Percentiles rank a stretch among this genome's conserved stretches.
phyloP scores from a whole-genome alignment of 1,140 invertebrate species.

The Drosophila teissieri region DNA sequence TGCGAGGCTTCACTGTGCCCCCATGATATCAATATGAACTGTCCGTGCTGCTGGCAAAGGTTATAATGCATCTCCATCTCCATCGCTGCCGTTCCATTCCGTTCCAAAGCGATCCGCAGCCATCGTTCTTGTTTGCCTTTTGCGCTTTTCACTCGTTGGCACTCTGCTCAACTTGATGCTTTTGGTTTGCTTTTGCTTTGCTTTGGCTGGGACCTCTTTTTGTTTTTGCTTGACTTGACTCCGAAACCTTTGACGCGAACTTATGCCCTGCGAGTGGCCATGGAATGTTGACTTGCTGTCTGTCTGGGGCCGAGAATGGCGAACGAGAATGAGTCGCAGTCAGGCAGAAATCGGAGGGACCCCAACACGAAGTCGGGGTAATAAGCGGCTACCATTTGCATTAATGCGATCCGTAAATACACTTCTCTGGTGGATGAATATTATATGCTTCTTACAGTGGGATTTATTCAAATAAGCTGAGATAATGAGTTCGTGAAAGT shows the following conservation, averaged over 20 bases:
- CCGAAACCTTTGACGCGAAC: slow-evolving; percentile 81
- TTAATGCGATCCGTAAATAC: slow-evolving; percentile 10
- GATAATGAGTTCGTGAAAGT: neutral
- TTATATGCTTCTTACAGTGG: neutral
- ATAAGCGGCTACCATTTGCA: slow-evolving; percentile 11
- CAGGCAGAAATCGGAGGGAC: slow-evolving; percentile 41
- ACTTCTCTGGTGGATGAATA: neutral
- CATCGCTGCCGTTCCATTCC: slow-evolving; percentile 16
- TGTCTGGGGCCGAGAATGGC: slow-evolving; percentile 63
- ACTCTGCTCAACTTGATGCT: slow-evolving; percentile 44
- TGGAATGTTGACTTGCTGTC: slow-evolving; percentile 77
- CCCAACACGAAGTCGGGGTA: slow-evolving; percentile 5
- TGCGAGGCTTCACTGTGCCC: slow-evolving; percentile 13
- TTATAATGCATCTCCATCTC: slow-evolving; percentile 71
- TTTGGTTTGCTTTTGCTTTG: slow-evolving; percentile 9
- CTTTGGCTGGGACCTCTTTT: slow-evolving; percentile 5
- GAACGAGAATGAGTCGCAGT: slow-evolving; percentile 46
- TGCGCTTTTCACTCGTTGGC: slow-evolving; percentile 60
- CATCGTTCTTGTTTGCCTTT: slow-evolving; percentile 57
- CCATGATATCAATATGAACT: slow-evolving; percentile 69
- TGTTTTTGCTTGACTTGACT: slow-evolving; percentile 49
- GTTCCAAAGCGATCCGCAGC: slow-evolving; percentile 6
- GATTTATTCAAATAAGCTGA: neutral
- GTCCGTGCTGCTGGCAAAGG: slow-evolving; percentile 50
- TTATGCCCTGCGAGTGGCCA: slow-evolving; percentile 82